Conservation (phyloP, 2,797 vertebrate species). For the Linurgus olivaceus region DNA sequence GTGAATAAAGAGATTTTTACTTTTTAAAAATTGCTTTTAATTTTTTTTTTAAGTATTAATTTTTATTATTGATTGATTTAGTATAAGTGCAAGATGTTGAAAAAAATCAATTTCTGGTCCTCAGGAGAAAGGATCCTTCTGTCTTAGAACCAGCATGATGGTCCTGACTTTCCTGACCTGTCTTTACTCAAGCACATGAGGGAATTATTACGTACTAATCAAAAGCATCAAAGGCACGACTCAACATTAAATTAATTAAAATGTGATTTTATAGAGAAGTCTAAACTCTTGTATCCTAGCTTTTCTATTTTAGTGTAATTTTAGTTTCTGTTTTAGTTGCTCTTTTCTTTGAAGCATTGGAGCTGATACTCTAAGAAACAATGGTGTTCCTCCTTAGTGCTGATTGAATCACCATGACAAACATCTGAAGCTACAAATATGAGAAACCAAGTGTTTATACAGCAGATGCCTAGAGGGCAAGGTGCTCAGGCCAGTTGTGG, state of each 20-base stretch:
- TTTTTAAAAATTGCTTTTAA: neutral
- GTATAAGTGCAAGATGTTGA: neutral
- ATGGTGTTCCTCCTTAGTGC: neutral
- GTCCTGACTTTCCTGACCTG: neutral
- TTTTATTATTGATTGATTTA: neutral
- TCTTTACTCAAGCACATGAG: neutral
- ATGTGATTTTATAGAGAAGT: neutral
- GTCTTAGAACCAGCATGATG: neutral
- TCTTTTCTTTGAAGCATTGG: neutral
- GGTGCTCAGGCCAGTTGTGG: neutral
- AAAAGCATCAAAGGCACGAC: fast-evolving
- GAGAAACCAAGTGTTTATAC: neutral
- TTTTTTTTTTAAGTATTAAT: neutral
- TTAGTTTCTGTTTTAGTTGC: neutral
- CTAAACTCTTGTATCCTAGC: neutral
- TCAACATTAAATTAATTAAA: neutral
- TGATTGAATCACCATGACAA: neutral
- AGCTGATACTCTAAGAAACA: neutral
- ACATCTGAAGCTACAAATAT: neutral
- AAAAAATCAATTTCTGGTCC: neutral
- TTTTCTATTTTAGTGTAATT: neutral
- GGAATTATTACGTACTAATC: neutral
- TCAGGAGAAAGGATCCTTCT: neutral
- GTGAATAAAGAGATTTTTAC: neutral
- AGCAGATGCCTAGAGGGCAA: neutral